These are phyloP conservation scores for Suricata suricatta DNA, from an alignment of 2,113 vertebrate genomes.

Conservation along the genomic window DNA sequence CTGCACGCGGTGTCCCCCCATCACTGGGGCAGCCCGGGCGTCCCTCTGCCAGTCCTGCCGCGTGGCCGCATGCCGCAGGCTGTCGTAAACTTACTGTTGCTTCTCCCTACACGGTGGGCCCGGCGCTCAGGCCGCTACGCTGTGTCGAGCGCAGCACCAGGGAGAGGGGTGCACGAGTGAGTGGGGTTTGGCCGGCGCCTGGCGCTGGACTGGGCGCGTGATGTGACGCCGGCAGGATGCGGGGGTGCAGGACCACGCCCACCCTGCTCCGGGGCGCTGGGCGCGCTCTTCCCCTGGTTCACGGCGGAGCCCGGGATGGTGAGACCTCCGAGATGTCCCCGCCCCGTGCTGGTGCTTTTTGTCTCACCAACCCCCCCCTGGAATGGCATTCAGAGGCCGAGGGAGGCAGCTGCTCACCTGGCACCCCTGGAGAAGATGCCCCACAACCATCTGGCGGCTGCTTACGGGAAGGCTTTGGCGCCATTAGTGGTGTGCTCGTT, in stretches of 20 bases:
- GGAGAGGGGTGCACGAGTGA: too few relatives aligned
- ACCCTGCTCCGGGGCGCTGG: background rate
- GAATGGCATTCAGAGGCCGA: rapidly evolving
- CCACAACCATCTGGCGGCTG: rapidly evolving
- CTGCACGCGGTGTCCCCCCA: too few relatives aligned
- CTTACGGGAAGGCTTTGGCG: rapidly evolving
- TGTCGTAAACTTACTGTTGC: too few relatives aligned
- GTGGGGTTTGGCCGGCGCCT: too few relatives aligned
- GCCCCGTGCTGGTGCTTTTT: background rate
- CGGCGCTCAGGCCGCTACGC: too few relatives aligned
- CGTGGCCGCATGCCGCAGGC: too few relatives aligned
- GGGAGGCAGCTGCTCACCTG: background rate
- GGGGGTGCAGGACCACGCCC: background rate
- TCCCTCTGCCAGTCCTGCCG: too few relatives aligned
- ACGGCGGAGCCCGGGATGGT: rapidly evolving
- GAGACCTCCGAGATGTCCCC: background rate
- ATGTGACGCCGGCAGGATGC: background rate
- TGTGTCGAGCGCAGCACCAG: too few relatives aligned
- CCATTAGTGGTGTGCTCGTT: rapidly evolving
- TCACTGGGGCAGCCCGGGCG: too few relatives aligned
- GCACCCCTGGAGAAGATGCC: background rate
- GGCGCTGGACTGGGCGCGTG: background rate
- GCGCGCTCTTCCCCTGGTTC: background rate
- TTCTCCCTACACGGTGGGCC: too few relatives aligned
- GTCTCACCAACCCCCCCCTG: background rate